Evolutionary conservation across 2,113 vertebrate genomes (phyloP), one percentile per base, ranked within the genome.

Genomic region (Alethe castanea): DNA sequence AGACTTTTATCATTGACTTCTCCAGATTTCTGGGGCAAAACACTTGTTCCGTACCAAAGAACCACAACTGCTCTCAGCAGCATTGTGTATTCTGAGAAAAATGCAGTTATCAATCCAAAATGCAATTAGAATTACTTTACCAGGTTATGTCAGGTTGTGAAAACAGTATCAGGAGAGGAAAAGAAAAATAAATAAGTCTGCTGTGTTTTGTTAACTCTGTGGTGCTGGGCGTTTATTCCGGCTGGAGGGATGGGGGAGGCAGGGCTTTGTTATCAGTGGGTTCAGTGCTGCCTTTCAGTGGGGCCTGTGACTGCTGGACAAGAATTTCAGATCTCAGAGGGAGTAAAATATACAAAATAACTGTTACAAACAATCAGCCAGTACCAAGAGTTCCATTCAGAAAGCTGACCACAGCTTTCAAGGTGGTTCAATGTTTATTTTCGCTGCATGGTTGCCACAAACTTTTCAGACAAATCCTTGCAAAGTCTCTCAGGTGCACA

Each of bases 101-200:
- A 93, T 88, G 94, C 79, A 94, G 70, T 81, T 96, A 95, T 96
- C 95, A 91, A 91, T 96, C 83, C 95, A 95, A 95, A 90, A 92
- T 94, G 82, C 87, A 94, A 94, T 93, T 97, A 92, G 84, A 94
- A 96, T 92, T 94, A 85, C 94, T 97, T 92, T 96, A 86, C 59
- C 84, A 88, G 95, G 92, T 97, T 95, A 96, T 85, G 78, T 85
- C 70, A 91, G 91, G 85, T 92, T 96, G 94, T 94, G 91, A 90
- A 97, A 97, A 94, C 77, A 94, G 52, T 62, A 90, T 87, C 94
- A 89, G 65, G 59, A 96, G 81, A 90, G 56, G 60, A 81, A 78
- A 94, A 93, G 92, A 82, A 96, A 95, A 94, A 88, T 74, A 96
- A 97, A 73, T 82, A 93, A 86, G 50, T 77, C 45, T 70, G 48